phyloP scores from a whole-genome alignment of 2,888 invertebrate species.

The Caenorhabditis imperialis region DNA sequence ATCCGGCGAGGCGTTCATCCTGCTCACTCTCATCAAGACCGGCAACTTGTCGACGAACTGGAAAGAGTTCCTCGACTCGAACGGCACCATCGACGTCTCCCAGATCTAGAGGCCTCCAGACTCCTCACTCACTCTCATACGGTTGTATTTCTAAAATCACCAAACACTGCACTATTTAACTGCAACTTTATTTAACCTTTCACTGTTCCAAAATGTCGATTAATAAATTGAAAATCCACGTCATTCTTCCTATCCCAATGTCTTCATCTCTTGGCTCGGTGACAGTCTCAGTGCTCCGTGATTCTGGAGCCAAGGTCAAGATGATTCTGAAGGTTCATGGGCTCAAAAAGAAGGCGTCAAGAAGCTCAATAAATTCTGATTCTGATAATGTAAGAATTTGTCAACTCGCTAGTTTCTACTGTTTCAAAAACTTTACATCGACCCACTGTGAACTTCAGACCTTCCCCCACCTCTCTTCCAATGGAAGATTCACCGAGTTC shows the following conservation, averaged over 20 bases:
- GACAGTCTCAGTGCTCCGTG: slow-evolving; percentile 68
- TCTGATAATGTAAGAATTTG: too few species aligned
- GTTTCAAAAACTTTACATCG: slow-evolving; percentile 69
- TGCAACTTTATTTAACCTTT: too few species aligned
- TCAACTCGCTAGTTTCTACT: slow-evolving; percentile 65
- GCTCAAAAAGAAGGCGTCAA: slow-evolving; percentile 69
- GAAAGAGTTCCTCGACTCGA: slow-evolving; percentile 74
- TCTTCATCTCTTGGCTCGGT: slow-evolving; percentile 44
- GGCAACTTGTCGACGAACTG: slow-evolving; percentile 74
- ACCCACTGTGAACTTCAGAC: not conserved
- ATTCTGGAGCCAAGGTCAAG: slow-evolving; percentile 73
- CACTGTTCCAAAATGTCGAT: too few species aligned
- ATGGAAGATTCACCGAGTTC: slow-evolving; percentile 74
- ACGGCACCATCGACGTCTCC: slow-evolving; percentile 73
- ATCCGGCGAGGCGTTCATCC: slow-evolving; percentile 74
- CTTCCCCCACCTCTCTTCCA: too few species aligned
- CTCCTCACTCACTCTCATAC: slow-evolving; percentile 4
- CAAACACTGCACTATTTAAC: too few species aligned
- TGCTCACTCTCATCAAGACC: slow-evolving; percentile 72
- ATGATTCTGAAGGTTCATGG: slow-evolving; percentile 75
- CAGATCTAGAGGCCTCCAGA: slow-evolving; percentile 29
- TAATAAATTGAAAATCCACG: too few species aligned
- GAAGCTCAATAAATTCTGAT: too few species aligned
- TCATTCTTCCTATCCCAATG: too few species aligned
- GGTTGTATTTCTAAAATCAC: not conserved